Evolutionary conservation across 2,113 vertebrate species (phyloP).

Genomic region (Tympanuchus pallidicinctus): DNA sequence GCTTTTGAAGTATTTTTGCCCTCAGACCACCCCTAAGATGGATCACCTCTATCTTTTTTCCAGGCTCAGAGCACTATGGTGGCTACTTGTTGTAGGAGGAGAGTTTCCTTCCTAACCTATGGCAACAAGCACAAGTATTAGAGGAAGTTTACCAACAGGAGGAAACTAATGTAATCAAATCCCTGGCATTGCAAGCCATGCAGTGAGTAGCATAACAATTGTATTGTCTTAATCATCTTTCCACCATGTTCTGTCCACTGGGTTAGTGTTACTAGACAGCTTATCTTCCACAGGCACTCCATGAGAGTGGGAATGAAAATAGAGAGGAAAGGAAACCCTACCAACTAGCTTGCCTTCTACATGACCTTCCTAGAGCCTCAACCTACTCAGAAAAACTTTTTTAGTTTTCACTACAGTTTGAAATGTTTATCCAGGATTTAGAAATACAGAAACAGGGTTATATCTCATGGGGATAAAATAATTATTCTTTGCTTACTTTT

Average conservation of each 20-base stretch:
- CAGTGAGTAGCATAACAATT: background rate
- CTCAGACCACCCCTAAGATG: background rate
- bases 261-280: background rate
- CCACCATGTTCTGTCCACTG: background rate
- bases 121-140: fast-evolving
- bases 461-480: background rate
- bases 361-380: background rate
- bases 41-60: background rate
- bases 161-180: background rate
- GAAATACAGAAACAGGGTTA: background rate
- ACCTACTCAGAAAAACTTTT: background rate
- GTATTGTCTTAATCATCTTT: background rate
- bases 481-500: background rate
- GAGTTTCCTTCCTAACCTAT: background rate
- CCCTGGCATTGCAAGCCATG: background rate
- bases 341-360: background rate
- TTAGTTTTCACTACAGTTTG: background rate
- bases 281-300: background rate
- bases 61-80: background rate
- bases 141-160: background rate
- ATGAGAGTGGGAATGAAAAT: background rate
- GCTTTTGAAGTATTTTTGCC: background rate
- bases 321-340: background rate
- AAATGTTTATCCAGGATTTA: background rate
- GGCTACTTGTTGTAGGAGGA: background rate